Conservation (phyloP, 2,888 invertebrate species). For the Xylota sylvarum region DNA sequence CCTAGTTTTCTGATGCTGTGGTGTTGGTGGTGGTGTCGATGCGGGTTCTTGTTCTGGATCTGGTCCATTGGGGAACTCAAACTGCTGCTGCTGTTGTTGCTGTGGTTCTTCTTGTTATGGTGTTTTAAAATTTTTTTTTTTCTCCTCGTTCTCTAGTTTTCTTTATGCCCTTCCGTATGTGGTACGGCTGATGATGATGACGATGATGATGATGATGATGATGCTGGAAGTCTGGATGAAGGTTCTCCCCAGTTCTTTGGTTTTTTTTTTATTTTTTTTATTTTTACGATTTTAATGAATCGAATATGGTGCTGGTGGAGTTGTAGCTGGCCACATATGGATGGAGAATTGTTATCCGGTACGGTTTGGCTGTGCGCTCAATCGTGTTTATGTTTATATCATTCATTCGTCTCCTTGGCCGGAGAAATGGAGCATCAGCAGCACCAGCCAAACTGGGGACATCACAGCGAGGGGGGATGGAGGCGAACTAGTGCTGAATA, state of each 20-base stretch:
- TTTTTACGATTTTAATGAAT: constrained; percentile 64
- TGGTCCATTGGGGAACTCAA: constrained; percentile 63
- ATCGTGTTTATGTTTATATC: constrained; percentile 71
- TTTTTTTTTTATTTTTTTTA: background rate
- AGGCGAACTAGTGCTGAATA: constrained; percentile 34
- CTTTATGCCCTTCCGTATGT: constrained; percentile 63
- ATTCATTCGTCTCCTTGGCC: constrained; percentile 57
- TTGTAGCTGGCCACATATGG: constrained; percentile 58
- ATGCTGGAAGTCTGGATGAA: constrained; percentile 53
- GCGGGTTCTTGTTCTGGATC: constrained; percentile 70
- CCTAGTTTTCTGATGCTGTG: constrained; percentile 56
- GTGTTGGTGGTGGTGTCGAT: constrained; percentile 49
- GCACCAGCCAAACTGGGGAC: background rate
- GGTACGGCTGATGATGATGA: constrained; percentile 44
- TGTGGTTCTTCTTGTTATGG: constrained; percentile 56
- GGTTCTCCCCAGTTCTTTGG: constrained; percentile 38
- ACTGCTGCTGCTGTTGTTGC: constrained; percentile 32
- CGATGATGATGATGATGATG: no score
- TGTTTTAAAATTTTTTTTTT: constrained; percentile 27
- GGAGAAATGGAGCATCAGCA: constrained; percentile 54
- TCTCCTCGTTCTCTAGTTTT: constrained; percentile 14
- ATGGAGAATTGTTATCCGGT: constrained; percentile 67
- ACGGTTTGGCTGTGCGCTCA: constrained; percentile 52
- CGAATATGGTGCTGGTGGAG: constrained; percentile 51
- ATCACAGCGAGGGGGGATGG: background rate